Conservation (phyloP, 2,888 invertebrate species). For the Cataglyphis rosenhaueri region DNA sequence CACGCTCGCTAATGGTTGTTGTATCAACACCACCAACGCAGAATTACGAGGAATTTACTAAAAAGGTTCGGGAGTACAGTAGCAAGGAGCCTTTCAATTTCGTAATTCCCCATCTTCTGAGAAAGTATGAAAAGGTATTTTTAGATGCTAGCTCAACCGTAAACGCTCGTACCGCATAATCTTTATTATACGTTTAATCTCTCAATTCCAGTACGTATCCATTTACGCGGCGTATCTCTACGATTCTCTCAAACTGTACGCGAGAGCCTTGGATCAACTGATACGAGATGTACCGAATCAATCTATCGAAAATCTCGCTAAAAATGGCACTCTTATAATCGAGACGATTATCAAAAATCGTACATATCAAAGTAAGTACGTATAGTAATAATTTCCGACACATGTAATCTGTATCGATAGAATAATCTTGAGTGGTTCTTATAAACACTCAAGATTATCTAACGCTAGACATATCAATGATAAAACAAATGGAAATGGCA, state of each 20-base stretch:
- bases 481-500: constrained; percentile 3
- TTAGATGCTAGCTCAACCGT: constrained; percentile 1
- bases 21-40: constrained; percentile 94
- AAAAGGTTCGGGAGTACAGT: constrained; percentile 93
- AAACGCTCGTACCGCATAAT: neutral
- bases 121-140: constrained; percentile 84
- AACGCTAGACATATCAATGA: constrained; percentile 14
- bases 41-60: constrained; percentile 92
- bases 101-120: constrained; percentile 88
- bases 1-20: constrained; percentile 94
- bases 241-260: constrained; percentile 97
- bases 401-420: constrained; percentile 36
- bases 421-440: constrained; percentile 50
- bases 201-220: constrained; percentile 91
- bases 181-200: constrained; percentile 44
- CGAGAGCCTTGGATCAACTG: constrained; percentile 92
- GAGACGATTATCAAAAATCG: constrained; percentile 93
- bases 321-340: constrained; percentile 95
- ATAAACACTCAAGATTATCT: constrained; percentile 2
- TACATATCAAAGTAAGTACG: constrained; percentile 93
- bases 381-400: constrained; percentile 71
- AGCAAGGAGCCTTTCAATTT: constrained; percentile 93
- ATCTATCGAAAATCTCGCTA: constrained; percentile 90
- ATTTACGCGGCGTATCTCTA: constrained; percentile 98
- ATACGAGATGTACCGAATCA: constrained; percentile 88